Evolutionary conservation across 2,888 invertebrate genomes (phyloP).

Genomic region (Mesochorus sp.): DNA sequence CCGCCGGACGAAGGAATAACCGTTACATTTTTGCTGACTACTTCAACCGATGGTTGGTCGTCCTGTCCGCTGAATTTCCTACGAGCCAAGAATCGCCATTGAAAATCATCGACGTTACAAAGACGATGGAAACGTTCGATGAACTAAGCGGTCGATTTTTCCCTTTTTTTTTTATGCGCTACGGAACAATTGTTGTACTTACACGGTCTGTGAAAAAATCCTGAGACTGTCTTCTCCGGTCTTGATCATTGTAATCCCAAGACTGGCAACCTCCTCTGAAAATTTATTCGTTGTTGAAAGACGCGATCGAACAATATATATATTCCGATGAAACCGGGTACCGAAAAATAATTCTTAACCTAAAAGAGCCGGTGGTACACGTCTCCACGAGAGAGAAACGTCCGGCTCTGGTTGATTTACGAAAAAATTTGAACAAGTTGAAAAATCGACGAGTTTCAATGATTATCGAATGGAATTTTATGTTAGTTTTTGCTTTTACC

Average conservation of each 20-base stretch:
- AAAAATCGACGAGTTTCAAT: neutral
- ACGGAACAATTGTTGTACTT: no score
- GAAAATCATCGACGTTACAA: neutral
- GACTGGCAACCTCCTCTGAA: slow-evolving; percentile 47
- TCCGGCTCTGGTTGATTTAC: slow-evolving; percentile 31
- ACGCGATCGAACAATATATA: neutral
- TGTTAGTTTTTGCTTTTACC: slow-evolving; percentile 27
- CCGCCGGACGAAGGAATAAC: slow-evolving; percentile 88
- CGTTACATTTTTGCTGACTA: slow-evolving; percentile 86
- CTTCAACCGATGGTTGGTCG: slow-evolving; percentile 84
- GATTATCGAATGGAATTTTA: slow-evolving; percentile 17
- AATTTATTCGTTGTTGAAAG: slow-evolving; percentile 22
- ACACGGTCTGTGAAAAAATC: slow-evolving; percentile 71
- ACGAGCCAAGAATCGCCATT: slow-evolving; percentile 56
- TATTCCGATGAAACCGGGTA: neutral
- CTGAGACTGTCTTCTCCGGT: slow-evolving; percentile 70
- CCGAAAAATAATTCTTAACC: slow-evolving; percentile 57
- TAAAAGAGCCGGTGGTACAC: slow-evolving; percentile 66
- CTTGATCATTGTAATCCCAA: slow-evolving; percentile 68
- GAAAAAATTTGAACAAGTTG: slow-evolving; percentile 16
- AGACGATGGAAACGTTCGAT: neutral
- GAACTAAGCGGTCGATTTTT: slow-evolving; percentile 13
- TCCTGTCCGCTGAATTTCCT: slow-evolving; percentile 86
- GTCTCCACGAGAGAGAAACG: slow-evolving; percentile 45
- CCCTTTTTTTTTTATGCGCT: slow-evolving; percentile 13